phyloP scores from a whole-genome alignment of 2,888 invertebrate species.

The Alentia gelatinosa region DNA sequence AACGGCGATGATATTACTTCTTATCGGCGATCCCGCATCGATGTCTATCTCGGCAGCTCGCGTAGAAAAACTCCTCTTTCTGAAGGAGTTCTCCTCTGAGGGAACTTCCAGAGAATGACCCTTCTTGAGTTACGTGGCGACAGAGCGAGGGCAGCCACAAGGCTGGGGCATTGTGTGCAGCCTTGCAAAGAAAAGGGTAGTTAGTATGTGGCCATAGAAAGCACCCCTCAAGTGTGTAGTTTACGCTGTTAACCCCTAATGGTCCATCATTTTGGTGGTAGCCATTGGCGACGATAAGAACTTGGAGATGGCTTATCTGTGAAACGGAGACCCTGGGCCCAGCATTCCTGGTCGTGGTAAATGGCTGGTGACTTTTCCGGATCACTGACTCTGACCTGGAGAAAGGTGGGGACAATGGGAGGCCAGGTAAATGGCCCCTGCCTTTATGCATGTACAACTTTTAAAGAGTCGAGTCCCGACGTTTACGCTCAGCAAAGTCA shows the following conservation, averaged over 20 bases:
- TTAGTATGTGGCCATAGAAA: not conserved
- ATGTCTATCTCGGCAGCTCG: not conserved
- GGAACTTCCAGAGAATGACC: not conserved
- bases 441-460: not conserved
- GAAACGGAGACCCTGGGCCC: not conserved
- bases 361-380: constrained; percentile 16
- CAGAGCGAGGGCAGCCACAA: not conserved
- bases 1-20: not conserved
- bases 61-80: not conserved
- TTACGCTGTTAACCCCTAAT: not conserved
- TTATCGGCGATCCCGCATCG: not conserved
- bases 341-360: not conserved
- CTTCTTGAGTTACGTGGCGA: not conserved
- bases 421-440: not conserved
- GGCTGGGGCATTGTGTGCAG: not conserved
- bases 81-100: not conserved
- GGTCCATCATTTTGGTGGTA: constrained; percentile 21
- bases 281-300: not conserved
- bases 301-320: constrained; percentile 40
- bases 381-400: not conserved
- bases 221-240: not conserved
- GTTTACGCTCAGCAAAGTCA: not conserved
- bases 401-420: not conserved
- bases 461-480: not conserved
- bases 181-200: not conserved